Percentiles rank a stretch among this genome's conserved stretches.
phyloP scores from a whole-genome alignment of 2,113 vertebrate species.

The Lagenorhynchus albirostris region DNA sequence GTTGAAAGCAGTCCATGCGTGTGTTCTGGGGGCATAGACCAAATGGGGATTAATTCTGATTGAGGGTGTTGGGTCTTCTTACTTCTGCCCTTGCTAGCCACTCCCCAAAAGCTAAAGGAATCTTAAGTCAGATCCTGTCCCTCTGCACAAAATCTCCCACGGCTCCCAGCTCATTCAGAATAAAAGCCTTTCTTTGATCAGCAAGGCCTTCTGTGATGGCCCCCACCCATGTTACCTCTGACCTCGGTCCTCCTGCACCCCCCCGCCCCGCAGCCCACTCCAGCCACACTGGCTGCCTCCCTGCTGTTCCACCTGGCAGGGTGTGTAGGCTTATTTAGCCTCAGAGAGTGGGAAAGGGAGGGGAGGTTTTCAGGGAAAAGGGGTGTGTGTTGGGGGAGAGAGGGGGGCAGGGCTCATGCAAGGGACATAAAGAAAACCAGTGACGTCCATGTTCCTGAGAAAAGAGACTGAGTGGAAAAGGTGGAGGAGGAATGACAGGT shows the following conservation, averaged over 20 bases:
- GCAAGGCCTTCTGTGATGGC: neutral
- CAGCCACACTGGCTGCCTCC: no score
- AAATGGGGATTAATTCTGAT: neutral
- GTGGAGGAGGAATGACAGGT: neutral
- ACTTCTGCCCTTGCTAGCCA: neutral
- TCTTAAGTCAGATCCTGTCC: neutral
- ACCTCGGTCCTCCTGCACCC: no score
- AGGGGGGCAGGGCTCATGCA: neutral
- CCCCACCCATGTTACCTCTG: neutral
- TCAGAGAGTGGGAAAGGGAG: neutral
- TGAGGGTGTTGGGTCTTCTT: neutral
- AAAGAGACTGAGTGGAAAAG: neutral
- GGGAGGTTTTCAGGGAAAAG: neutral
- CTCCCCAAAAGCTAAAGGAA: neutral
- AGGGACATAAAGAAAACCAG: neutral
- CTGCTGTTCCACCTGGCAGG: neutral
- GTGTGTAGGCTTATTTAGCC: neutral
- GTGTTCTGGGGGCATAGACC: neutral
- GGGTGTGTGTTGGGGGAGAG: no score
- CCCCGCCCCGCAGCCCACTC: neutral
- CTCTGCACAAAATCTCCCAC: neutral
- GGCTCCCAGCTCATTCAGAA: neutral
- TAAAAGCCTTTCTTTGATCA: neutral
- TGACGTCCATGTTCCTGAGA: neutral
- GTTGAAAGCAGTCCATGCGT: neutral